phyloP scores from a whole-genome alignment of 1,140 invertebrate genomes.

The Zelostemma sp. region DNA sequence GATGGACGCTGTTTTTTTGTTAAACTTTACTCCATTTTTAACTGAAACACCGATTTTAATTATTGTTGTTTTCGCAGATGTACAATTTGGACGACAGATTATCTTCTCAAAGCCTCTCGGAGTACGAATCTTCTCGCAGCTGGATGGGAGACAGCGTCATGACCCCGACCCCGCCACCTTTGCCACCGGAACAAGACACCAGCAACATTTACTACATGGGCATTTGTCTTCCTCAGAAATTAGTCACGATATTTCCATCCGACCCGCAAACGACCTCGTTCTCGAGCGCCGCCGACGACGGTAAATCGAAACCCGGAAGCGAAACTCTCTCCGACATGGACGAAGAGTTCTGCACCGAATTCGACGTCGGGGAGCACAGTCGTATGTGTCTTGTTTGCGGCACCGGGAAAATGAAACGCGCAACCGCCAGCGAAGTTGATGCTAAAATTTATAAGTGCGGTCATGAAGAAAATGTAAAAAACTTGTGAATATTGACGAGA shows the following conservation, averaged over 20 bases:
- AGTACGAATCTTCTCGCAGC: slow-evolving; percentile 63
- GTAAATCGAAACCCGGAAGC: slow-evolving; percentile 23
- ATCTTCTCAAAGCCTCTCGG: slow-evolving; percentile 65
- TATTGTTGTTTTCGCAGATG: slow-evolving; percentile 53
- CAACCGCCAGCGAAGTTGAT: slow-evolving; percentile 47
- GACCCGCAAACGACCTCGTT: slow-evolving; percentile 36
- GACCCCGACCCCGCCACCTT: slow-evolving; percentile 53
- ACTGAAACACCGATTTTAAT: not conserved
- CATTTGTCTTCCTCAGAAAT: slow-evolving; percentile 80
- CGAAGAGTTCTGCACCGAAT: slow-evolving; percentile 59
- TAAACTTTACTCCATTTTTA: too few relatives aligned
- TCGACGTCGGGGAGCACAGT: slow-evolving; percentile 54
- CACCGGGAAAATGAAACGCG: slow-evolving; percentile 42
- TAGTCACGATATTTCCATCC: slow-evolving; percentile 78
- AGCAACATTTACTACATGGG: slow-evolving; percentile 78
- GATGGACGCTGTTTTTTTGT: too few relatives aligned
- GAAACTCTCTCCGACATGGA: slow-evolving; percentile 51
- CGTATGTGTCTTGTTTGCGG: slow-evolving; percentile 62
- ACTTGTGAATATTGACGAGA: not conserved
- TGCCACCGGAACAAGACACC: slow-evolving; percentile 45
- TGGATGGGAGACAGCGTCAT: slow-evolving; percentile 59
- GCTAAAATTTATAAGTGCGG: slow-evolving; percentile 57
- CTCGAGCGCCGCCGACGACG: slow-evolving; percentile 5
- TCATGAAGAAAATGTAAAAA: slow-evolving; percentile 9
- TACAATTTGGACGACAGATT: slow-evolving; percentile 65